These are phyloP conservation scores for Antheraea assamensis DNA, from an alignment of 2,888 invertebrate genomes.

Conservation along the genomic window DNA sequence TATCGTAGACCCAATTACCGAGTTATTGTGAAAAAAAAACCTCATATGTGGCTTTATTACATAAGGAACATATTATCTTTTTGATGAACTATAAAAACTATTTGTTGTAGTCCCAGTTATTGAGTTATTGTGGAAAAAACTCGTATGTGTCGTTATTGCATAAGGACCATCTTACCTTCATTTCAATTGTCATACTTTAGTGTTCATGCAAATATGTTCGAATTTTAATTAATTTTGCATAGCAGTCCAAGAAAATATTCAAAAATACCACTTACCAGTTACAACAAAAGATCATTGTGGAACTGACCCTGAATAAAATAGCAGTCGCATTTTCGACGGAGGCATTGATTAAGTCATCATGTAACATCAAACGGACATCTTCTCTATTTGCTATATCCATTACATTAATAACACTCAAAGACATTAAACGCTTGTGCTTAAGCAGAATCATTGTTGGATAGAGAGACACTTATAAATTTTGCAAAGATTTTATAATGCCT, in stretches of 20 bases:
- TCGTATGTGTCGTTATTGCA: too few relatives aligned
- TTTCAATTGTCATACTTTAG: too few relatives aligned
- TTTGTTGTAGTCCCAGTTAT: too few relatives aligned
- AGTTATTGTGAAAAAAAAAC: too few relatives aligned
- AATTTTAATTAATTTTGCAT: background rate
- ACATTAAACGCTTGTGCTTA: background rate
- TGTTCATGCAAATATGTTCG: background rate
- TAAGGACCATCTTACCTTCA: too few relatives aligned
- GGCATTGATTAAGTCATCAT: background rate
- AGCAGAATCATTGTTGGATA: background rate
- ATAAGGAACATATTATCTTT: too few relatives aligned
- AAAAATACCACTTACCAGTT: background rate
- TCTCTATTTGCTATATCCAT: background rate
- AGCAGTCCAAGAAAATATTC: background rate
- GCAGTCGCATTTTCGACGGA: background rate
- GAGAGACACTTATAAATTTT: background rate
- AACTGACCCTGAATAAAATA: too few relatives aligned
- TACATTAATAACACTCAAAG: background rate
- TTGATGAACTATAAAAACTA: too few relatives aligned
- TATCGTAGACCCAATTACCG: too few relatives aligned
- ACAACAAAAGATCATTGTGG: too few relatives aligned
- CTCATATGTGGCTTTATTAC: too few relatives aligned
- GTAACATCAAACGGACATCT: background rate
- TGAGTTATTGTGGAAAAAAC: too few relatives aligned
- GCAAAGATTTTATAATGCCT: conserved; percentile 18